These are phyloP conservation scores for Pristionchus exspectatus DNA, from an alignment of 2,888 invertebrate species.

Conservation along the genomic window DNA sequence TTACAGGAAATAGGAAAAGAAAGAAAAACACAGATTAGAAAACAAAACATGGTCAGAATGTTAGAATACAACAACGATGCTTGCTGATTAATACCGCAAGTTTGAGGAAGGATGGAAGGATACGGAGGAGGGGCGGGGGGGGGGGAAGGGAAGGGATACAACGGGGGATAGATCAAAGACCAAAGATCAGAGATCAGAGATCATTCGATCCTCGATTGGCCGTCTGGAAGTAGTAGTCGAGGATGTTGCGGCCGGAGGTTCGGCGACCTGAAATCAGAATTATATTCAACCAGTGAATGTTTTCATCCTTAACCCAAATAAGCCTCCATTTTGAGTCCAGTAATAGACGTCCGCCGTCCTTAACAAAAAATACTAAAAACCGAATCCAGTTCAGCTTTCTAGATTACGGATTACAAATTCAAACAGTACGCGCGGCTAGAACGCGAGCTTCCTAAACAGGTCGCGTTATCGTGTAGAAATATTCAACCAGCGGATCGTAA, in stretches of 20 bases:
- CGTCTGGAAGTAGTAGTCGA: conserved; percentile 35
- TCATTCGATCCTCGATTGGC: not conserved
- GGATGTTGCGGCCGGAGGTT: conserved; percentile 40
- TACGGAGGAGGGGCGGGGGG: not conserved
- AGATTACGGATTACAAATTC: no score
- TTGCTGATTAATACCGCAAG: conserved; percentile 16
- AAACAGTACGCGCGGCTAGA: no score
- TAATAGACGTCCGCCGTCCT: no score
- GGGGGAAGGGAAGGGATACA: not conserved
- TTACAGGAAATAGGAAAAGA: not conserved
- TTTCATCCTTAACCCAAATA: not conserved
- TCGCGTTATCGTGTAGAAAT: no score
- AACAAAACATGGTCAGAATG: not conserved
- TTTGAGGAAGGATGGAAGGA: not conserved
- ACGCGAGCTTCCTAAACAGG: no score
- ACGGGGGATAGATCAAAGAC: not conserved
- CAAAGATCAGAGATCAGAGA: conserved; percentile 23
- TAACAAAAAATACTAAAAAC: no score
- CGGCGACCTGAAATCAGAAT: not conserved
- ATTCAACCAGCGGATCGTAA: no score
- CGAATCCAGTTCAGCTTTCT: no score
- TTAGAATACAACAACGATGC: not conserved
- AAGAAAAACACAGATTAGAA: not conserved
- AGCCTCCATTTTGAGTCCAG: no score
- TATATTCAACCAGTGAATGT: not conserved